phyloP scores from a whole-genome alignment of 64 coral and sea anemone genomes.

The Montipora capricornis region DNA sequence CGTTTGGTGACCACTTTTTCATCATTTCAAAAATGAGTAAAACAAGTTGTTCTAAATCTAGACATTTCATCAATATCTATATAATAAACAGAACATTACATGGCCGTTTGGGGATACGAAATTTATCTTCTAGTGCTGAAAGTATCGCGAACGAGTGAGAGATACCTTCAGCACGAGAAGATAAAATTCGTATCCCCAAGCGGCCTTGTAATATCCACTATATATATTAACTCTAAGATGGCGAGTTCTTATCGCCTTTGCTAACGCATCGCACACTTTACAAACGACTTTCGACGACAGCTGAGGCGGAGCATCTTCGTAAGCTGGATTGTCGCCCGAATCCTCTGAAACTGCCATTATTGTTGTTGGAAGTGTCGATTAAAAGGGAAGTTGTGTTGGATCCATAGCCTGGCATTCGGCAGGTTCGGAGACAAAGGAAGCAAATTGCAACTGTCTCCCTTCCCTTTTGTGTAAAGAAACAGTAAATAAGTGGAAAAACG shows the following conservation, averaged over 20 bases:
- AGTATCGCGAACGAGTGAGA: no score
- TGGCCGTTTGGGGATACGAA: no score
- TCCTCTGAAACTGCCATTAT: background rate
- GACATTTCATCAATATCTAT: no score
- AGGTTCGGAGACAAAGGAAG: constrained; percentile 8
- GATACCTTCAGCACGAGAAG: no score
- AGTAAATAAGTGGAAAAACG: constrained; percentile 20
- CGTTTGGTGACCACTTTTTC: no score
- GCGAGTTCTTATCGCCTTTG: background rate
- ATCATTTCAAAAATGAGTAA: no score
- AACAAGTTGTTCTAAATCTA: no score
- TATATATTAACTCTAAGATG: background rate
- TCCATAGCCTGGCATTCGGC: background rate
- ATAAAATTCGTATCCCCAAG: no score
- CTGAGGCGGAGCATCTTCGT: constrained; percentile 8
- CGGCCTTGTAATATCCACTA: no score
- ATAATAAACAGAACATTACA: no score
- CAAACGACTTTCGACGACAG: constrained; percentile 1
- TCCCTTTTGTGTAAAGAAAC: constrained; percentile 24
- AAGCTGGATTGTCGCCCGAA: constrained; percentile 11
- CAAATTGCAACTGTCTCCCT: constrained; percentile 1
- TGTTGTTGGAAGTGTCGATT: constrained; percentile 16
- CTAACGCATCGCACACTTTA: background rate
- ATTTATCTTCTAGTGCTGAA: no score
- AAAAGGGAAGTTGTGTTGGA: background rate